These are phyloP conservation scores for Silurus aristotelis DNA, from an alignment of 2,797 vertebrate species.

Conservation along the genomic window DNA sequence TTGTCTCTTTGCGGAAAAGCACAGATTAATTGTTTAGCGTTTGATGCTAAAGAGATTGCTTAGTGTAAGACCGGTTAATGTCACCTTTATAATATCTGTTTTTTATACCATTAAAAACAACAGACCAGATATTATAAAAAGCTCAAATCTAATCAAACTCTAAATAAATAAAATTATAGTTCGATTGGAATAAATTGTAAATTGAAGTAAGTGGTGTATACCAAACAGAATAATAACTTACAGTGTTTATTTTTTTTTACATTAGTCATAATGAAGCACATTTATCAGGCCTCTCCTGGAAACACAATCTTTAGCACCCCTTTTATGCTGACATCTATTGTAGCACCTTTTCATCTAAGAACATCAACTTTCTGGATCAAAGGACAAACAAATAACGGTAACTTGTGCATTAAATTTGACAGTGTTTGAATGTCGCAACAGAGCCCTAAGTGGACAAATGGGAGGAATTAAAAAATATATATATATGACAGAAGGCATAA, in stretches of 20 bases:
- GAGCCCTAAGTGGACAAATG: slow-evolving; percentile 15
- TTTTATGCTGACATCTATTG: slow-evolving; percentile 16
- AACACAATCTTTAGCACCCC: slow-evolving; percentile 25
- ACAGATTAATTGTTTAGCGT: slow-evolving; percentile 8
- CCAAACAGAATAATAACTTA: not conserved
- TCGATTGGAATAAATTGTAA: not conserved
- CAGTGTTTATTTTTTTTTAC: not conserved
- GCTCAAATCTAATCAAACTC: not conserved
- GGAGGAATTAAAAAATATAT: not conserved
- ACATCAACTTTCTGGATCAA: slow-evolving; percentile 7
- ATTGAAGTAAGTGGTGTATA: not conserved
- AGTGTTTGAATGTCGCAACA: slow-evolving; percentile 30
- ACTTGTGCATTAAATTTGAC: slow-evolving; percentile 14
- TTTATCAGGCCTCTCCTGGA: slow-evolving; percentile 5
- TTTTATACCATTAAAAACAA: not conserved
- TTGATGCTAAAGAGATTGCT: slow-evolving; percentile 29
- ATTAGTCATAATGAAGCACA: not conserved
- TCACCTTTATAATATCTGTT: slow-evolving; percentile 5
- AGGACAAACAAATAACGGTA: slow-evolving; percentile 8
- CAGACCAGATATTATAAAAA: slow-evolving; percentile 3
- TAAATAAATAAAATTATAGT: slow-evolving; percentile 1
- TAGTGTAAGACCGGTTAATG: not conserved
- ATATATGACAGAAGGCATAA: not conserved
- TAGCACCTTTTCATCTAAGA: slow-evolving; percentile 29
- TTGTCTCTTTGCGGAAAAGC: slow-evolving; percentile 4